Conservation (phyloP, 2,888 invertebrate genomes). For the Nemoura dubitans region DNA sequence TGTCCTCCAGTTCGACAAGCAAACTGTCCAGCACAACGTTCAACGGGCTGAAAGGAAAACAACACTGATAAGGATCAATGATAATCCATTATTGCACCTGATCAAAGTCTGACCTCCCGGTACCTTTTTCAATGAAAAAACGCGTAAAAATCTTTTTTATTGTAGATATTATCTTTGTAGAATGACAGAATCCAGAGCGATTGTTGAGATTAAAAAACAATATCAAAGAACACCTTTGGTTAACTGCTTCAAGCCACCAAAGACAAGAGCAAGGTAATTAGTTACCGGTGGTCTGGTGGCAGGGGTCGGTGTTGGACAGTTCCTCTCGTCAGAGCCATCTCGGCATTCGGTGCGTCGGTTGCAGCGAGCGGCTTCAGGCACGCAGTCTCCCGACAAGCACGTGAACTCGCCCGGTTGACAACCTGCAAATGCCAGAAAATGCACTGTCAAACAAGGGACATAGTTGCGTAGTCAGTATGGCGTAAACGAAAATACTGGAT, state of each 20-base stretch:
- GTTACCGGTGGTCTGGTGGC: constrained; percentile 51
- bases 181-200: too few species aligned
- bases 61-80: not conserved
- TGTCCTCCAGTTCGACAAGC: constrained; percentile 58
- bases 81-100: too few species aligned
- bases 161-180: too few species aligned
- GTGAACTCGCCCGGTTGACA: constrained; percentile 73
- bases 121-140: too few species aligned
- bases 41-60: constrained; percentile 51
- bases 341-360: constrained; percentile 61
- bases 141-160: too few species aligned
- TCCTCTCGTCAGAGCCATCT: constrained; percentile 61
- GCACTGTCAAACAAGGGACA: not conserved
- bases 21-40: constrained; percentile 59
- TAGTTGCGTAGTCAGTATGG: too few species aligned
- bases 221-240: too few species aligned
- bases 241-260: too few species aligned
- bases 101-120: too few species aligned
- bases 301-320: constrained; percentile 58
- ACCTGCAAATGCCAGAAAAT: constrained; percentile 59
- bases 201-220: too few species aligned
- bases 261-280: too few species aligned
- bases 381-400: constrained; percentile 74
- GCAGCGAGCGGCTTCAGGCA: constrained; percentile 60
- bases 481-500: too few species aligned